phyloP scores from a whole-genome alignment of 2,888 invertebrate species.

The Tiliacea aurago region DNA sequence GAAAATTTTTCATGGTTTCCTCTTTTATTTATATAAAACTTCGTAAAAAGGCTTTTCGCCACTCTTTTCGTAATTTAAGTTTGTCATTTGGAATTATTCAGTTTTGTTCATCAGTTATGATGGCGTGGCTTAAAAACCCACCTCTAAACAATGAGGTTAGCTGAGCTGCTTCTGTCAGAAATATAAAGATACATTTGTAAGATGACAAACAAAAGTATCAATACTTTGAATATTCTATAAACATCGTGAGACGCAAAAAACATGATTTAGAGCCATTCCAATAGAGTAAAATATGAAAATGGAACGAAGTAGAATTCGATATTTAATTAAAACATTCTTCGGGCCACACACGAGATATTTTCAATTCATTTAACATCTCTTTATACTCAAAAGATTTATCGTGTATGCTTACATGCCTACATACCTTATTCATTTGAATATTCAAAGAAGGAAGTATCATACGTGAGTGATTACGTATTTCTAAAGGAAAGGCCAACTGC shows the following conservation, averaged over 20 bases:
- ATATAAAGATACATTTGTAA: neutral
- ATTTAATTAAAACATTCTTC: slow-evolving; percentile 46
- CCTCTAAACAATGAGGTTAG: neutral
- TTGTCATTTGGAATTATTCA: slow-evolving; percentile 5
- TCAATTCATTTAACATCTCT: slow-evolving; percentile 33
- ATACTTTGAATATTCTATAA: neutral
- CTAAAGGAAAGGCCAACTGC: neutral
- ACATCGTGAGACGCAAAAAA: slow-evolving; percentile 10
- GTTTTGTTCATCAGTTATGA: neutral
- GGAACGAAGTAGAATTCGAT: slow-evolving; percentile 12
- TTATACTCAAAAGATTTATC: slow-evolving; percentile 14
- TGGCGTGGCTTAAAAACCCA: neutral
- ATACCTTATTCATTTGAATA: slow-evolving; percentile 1
- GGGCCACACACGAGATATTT: slow-evolving; percentile 20
- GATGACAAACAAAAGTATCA: neutral
- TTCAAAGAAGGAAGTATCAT: neutral
- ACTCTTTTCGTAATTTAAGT: slow-evolving; percentile 24
- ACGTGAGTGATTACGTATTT: neutral
- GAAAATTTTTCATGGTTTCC: slow-evolving; percentile 74
- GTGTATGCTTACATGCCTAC: neutral
- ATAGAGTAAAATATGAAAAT: slow-evolving; percentile 12
- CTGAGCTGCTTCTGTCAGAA: too few species aligned
- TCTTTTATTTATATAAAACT: slow-evolving; percentile 71
- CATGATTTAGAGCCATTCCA: slow-evolving; percentile 6
- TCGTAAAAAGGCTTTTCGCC: slow-evolving; percentile 56